Conservation (phyloP, 2,113 vertebrate genomes). For the Chelonoidis abingdonii region DNA sequence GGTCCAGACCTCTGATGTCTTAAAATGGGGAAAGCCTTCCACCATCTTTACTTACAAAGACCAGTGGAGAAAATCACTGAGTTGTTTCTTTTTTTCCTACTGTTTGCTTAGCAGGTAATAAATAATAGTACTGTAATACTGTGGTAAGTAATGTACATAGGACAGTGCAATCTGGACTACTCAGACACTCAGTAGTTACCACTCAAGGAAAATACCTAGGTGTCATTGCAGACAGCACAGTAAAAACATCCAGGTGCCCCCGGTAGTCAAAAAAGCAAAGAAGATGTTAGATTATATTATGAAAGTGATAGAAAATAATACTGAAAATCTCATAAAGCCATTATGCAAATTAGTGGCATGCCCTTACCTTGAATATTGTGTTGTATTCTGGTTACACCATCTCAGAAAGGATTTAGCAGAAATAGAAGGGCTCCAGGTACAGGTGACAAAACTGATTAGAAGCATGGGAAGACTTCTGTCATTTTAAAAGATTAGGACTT, state of each 20-base stretch:
- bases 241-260: slow-evolving; percentile 49
- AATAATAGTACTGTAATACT: slow-evolving; percentile 49
- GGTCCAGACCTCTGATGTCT: slow-evolving; percentile 1
- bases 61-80: not conserved
- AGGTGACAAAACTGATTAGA: slow-evolving; percentile 18
- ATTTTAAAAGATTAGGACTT: not conserved
- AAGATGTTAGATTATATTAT: not conserved
- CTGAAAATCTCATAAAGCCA: slow-evolving; percentile 29
- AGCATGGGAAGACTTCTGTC: not conserved
- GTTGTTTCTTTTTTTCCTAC: not conserved
- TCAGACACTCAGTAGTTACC: slow-evolving; percentile 20
- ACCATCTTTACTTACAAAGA: not conserved
- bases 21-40: not conserved
- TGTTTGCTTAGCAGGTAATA: slow-evolving; percentile 20
- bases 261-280: slow-evolving; percentile 37
- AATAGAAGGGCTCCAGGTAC: slow-evolving; percentile 29
- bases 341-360: slow-evolving; percentile 19
- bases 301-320: not conserved
- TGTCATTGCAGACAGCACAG: slow-evolving; percentile 36
- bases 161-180: slow-evolving; percentile 54
- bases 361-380: not conserved
- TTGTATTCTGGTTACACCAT: slow-evolving; percentile 30
- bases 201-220: slow-evolving; percentile 39
- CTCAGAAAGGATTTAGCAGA: slow-evolving; percentile 30
- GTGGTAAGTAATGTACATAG: slow-evolving; percentile 40